Base-by-base conservation (phyloP, 92 coral and sea anemone genomes). In the Umimayanthus kanabou region DNA sequence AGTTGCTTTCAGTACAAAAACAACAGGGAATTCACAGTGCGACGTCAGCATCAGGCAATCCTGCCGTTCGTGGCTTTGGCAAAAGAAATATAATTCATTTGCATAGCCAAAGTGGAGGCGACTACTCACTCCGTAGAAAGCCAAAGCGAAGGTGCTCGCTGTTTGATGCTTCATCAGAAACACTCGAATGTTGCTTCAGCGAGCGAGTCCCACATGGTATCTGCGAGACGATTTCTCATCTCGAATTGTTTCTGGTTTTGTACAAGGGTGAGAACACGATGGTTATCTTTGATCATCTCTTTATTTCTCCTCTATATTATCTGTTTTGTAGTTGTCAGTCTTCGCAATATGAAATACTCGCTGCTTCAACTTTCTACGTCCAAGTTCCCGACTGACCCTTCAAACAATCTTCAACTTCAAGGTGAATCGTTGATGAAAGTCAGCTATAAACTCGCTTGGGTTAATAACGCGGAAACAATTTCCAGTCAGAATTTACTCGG, bases 1-100 rank as follows among this genome's bases (percentile, higher is more conserved):
- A 69, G 25, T 83, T 71, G 67, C 77, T 70, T 83, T 83, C 77
- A 28, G 87, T 50, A 70, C 67, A 69, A 83, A 83, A 83, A 70
- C 39, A 82, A 82, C 87, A 70, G 87, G 25, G 87, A 70, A 30
- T 20, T 82, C 87, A 83, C 87, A 83, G 87, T 83, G 73, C 87
- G 87, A 83, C 77, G n/a, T 83, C 87, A 72, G 67, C 78, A 83
- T 15, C 23, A 33, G 71, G 42, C 57, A 43, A 53, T 20, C 87
- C 73, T n/a, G 58, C 26, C 37, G 65, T 28, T 45, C 76, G 87
- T 83, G 78, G 87, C 87, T 83, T 47, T 71, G 50, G 55, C 87
- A 83, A 53, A 49, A 14, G 78, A 83, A 49, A 70, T 83, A 45
- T 28, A 69, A 83, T 70, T 83, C 87, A 83, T 83, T 83, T 83